Conservation (phyloP, 2,797 vertebrate species). For the Erethizon dorsatum region DNA sequence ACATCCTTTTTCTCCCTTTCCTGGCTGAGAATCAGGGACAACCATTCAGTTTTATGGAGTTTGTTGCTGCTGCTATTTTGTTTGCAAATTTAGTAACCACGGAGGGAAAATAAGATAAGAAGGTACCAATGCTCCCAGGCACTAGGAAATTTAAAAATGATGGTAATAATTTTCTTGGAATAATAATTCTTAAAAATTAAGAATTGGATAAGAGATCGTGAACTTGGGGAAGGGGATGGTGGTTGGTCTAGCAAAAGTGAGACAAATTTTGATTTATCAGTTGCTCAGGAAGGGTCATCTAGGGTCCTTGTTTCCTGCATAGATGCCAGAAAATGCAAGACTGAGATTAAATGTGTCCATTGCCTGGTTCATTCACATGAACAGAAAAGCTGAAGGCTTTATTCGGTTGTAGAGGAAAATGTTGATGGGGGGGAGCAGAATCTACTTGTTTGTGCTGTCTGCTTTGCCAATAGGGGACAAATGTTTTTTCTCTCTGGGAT, state of each 20-base stretch:
- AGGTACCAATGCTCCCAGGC: neutral
- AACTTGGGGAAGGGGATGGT: neutral
- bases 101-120: neutral
- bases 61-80: neutral
- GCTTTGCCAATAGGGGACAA: neutral
- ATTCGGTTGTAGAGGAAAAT: conserved; percentile 7
- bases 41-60: neutral
- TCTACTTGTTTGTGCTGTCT: neutral
- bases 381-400: conserved; percentile 34
- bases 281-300: neutral
- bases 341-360: neutral
- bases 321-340: neutral
- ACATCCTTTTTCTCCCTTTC: neutral
- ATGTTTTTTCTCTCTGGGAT: neutral
- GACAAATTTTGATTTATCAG: neutral
- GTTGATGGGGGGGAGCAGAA: neutral
- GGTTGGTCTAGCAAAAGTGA: neutral
- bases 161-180: neutral
- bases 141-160: neutral
- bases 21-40: neutral
- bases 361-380: neutral
- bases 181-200: neutral
- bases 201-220: too few species aligned
- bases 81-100: conserved; percentile 41
- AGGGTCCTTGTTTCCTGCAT: neutral